Conservation (phyloP, 2,888 invertebrate genomes). For the Dicycla oo region DNA sequence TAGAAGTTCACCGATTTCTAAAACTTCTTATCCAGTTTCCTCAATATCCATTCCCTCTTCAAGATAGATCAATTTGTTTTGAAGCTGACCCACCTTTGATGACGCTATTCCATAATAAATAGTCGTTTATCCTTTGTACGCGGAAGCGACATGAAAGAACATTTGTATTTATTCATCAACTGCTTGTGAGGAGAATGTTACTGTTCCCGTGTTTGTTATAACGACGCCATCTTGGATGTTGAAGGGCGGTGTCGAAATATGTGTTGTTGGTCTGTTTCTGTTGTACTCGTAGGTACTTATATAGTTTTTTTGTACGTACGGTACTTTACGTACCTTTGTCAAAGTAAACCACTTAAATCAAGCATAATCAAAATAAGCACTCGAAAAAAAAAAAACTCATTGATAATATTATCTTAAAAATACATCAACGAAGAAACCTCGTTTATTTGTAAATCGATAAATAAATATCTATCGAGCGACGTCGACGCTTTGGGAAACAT, state of each 20-base stretch:
- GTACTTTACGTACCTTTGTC: too few relatives aligned
- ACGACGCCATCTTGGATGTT: constrained; percentile 32
- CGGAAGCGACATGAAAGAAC: constrained; percentile 57
- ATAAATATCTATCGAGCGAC: constrained; percentile 58
- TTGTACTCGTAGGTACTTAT: constrained; percentile 14
- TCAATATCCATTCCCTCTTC: constrained; percentile 15
- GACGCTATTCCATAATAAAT: constrained; percentile 67
- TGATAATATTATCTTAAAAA: constrained; percentile 38
- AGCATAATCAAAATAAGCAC: constrained; percentile 34
- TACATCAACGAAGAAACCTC: constrained; percentile 33
- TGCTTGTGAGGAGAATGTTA: constrained; percentile 36
- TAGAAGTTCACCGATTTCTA: background rate
- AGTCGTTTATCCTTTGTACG: constrained; percentile 61
- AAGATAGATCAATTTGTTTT: constrained; percentile 67
- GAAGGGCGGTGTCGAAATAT: constrained; percentile 35
- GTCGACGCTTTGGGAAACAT: constrained; percentile 57
- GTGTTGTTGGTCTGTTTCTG: constrained; percentile 25
- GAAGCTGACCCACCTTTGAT: constrained; percentile 68
- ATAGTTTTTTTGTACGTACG: background rate
- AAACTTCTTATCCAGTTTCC: constrained; percentile 38
- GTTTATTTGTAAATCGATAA: constrained; percentile 62
- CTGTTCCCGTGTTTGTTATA: constrained; percentile 28
- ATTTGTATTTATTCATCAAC: constrained; percentile 64
- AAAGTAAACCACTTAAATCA: background rate
- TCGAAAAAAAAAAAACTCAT: constrained; percentile 28